Base-by-base conservation (phyloP, 2,888 invertebrate species). In the Ectemnius cavifrons region DNA sequence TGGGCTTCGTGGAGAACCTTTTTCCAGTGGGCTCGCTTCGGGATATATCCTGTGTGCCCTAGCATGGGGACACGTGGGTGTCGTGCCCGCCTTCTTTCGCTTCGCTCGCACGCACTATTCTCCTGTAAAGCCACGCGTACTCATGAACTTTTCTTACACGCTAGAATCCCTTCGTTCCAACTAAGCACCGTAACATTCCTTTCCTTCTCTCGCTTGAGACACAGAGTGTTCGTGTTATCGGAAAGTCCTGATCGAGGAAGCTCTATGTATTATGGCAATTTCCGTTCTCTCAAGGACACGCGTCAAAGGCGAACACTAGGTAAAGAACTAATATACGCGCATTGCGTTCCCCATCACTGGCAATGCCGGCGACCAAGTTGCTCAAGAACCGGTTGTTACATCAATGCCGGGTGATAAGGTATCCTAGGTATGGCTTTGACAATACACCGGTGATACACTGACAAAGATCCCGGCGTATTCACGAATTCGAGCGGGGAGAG, bases 1-100 rank as follows among this genome's bases (percentile, higher is more conserved):
- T 84, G 81, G 86, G 85, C 72, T 78, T 84, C 61, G 49, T 45
- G 57, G 64, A 69, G 72, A 63, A 61, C 76, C 74, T 78, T 83
- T 84, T 80, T 75, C 77, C 73, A 62, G 64, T 61, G 64, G 52
- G 27, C 23, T 64, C 28, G 67, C 49, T 27, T 37, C 49, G 63
- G 57, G 18, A 71, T 71, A 37, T 16, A 68, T 65, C 60, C 62
- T 65, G 62, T 65, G 62, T 59, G 68, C 64, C 66, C 57, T 63
- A 68, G 71, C 71, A 37, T 8, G n/a, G 65, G 63, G 27, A 28
- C 70, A 77, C 72, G 83, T 81, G 83, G 81, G 81, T 73, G 83
- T 73, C 72, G 67, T 72, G 77, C 77, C 77, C 77, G 72, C 77
- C 77, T 77, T 72, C 66, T 13, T 59, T 37, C 37, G 37, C 37